Evolutionary conservation across 1,140 invertebrate species (phyloP).

Genomic region (Delia radicum): DNA sequence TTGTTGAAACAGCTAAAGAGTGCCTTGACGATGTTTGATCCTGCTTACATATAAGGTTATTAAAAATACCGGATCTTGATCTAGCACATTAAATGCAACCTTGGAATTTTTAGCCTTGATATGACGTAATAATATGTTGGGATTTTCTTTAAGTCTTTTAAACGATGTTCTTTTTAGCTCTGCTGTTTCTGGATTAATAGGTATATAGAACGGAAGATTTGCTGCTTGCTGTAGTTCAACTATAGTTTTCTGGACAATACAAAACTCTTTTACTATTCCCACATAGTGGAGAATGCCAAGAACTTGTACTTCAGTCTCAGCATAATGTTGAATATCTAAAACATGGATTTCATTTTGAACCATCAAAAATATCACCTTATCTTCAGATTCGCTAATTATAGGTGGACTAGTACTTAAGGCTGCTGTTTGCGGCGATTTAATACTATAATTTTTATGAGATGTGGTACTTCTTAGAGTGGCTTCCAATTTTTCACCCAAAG

Average conservation of each 20-base stretch:
- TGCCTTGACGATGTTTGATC: too few species aligned
- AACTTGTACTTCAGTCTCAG: neutral
- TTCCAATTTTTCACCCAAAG: constrained; percentile 43
- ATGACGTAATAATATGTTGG: constrained; percentile 35
- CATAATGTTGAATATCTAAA: neutral
- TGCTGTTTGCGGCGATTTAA: neutral
- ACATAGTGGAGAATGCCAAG: constrained; percentile 1
- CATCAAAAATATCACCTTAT: too few species aligned
- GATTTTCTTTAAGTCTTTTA: constrained; percentile 39
- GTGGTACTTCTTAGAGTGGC: constrained; percentile 27
- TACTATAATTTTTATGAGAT: neutral
- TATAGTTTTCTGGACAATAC: constrained; percentile 41
- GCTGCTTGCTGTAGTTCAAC: constrained; percentile 42
- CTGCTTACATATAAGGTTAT: constrained; percentile 35
- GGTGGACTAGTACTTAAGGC: neutral
- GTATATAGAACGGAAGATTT: constrained; percentile 38
- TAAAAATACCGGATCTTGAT: constrained; percentile 48
- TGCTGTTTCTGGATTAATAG: neutral
- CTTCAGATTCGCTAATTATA: neutral
- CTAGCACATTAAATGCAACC: constrained; percentile 37
- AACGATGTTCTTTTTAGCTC: constrained; percentile 40
- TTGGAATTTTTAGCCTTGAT: constrained; percentile 30
- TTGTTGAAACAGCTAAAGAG: neutral
- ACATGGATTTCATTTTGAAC: neutral
- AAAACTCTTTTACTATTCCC: constrained; percentile 38